Conservation (phyloP, 2,797 vertebrate genomes). For the Spondyliosoma cantharus region DNA sequence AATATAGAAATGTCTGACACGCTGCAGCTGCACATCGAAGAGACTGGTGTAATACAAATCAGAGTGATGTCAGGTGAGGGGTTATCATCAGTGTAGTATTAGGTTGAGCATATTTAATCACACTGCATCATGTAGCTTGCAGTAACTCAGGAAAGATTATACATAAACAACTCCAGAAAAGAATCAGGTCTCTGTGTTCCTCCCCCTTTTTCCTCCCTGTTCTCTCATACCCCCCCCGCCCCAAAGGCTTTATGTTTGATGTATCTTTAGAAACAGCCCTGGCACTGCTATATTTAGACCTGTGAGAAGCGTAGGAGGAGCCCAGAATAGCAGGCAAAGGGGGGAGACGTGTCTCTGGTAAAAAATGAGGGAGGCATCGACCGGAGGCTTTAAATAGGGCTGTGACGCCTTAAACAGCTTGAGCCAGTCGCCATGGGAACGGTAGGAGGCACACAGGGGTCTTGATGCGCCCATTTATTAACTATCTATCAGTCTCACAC, state of each 20-base stretch:
- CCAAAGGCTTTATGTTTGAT: slow-evolving; percentile 58
- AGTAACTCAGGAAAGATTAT: neutral
- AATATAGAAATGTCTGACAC: neutral
- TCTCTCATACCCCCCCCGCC: slow-evolving; percentile 20
- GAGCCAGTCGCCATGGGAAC: slow-evolving; percentile 84
- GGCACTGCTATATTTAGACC: slow-evolving; percentile 79
- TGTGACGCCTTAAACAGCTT: slow-evolving; percentile 79
- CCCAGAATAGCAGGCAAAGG: slow-evolving; percentile 77
- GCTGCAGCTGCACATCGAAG: neutral
- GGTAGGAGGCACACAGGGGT: slow-evolving; percentile 50
- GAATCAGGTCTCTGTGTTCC: slow-evolving; percentile 63
- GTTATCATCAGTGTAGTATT: neutral
- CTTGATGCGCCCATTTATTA: slow-evolving; percentile 71
- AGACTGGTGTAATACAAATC: too few relatives aligned
- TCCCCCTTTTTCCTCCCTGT: slow-evolving; percentile 17
- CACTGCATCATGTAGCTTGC: neutral
- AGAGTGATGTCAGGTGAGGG: too few relatives aligned
- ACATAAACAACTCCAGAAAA: slow-evolving; percentile 16
- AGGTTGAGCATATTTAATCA: neutral
- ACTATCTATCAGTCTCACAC: slow-evolving; percentile 48
- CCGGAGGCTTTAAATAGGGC: slow-evolving; percentile 82
- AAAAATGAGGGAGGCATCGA: slow-evolving; percentile 78
- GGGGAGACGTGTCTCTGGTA: slow-evolving; percentile 75
- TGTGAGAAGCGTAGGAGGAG: slow-evolving; percentile 65
- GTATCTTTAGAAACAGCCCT: slow-evolving; percentile 78